Evolutionary conservation across 2,888 invertebrate genomes (phyloP), one percentile per base, ranked within the genome.

Genomic region (Panzeria rudis): DNA sequence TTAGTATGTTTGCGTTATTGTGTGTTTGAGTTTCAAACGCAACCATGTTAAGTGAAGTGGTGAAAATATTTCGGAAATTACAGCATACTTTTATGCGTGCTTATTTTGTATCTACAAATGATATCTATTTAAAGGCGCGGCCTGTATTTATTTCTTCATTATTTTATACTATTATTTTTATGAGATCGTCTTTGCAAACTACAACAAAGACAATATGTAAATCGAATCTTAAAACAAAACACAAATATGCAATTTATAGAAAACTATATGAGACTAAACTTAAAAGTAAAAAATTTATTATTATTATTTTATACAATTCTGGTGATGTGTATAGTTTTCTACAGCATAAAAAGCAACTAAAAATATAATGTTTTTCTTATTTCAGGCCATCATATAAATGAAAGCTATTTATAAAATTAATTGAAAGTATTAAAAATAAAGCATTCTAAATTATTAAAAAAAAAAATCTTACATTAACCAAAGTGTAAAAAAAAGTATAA

Each of bases 61-160:
- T 35, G n/a, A 15, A 73, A 35, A 61, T 41, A 29, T n/a, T 56
- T 47, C 35, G 20, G 23, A 64, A 64, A 52, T 71, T 13, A 29
- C 29, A 17, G 71, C 56, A 59, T 56, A 44, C 56, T 59, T 56
- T 29, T 59, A 9, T 71, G 71, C 56, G n/a, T n/a, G n/a, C n/a
- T n/a, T n/a, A n/a, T n/a, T n/a, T n/a, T n/a, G 78, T 79, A 32
- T 52, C 69, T 54, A 41, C n/a, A 62, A 79, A 71, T 17, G 23
- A 56, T 17, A 23, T 44, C 17, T 47, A 35, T 72, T 64, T 71
- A 20, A 62, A 78, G 71, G 52, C 44, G 62, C 62, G 54, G 64
- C 54, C 44, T 71, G 52, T 25, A 1, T 50, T 61, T 56, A 50
- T 44, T 20, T 23, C 20, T 32, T 32, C 3, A 38, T 23, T 25